Evolutionary conservation across 2,797 vertebrate genomes (phyloP).

Genomic region (Gobionotothen gibberifrons): DNA sequence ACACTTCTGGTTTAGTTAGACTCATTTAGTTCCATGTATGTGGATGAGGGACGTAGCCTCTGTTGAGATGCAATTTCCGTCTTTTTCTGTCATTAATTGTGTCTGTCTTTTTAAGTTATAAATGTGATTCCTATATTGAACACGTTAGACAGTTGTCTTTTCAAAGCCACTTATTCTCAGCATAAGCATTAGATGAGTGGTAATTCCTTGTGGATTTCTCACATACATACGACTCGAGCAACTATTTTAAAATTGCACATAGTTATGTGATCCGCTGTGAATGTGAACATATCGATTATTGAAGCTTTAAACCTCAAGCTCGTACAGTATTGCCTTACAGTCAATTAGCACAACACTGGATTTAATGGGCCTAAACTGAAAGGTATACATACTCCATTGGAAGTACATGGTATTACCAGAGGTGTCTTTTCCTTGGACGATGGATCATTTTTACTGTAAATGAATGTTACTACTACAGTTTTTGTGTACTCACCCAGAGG

Average conservation of each 20-base stretch:
- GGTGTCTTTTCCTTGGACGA: not conserved
- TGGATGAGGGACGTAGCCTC: not conserved
- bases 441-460: not conserved
- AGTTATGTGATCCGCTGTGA: not conserved
- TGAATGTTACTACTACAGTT: not conserved
- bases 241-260: not conserved
- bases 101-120: not conserved
- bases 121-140: not conserved
- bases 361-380: not conserved
- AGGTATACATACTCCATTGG: not conserved
- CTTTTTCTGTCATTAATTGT: not conserved
- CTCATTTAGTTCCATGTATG: slow-evolving; percentile 7
- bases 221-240: too few species aligned
- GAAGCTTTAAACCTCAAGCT: not conserved
- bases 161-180: not conserved
- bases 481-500: slow-evolving; percentile 90
- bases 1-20: not conserved
- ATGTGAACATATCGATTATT: not conserved
- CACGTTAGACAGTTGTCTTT: not conserved
- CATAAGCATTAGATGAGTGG: not conserved
- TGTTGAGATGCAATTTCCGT: not conserved
- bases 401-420: not conserved
- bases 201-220: not conserved
- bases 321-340: too few species aligned
- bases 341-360: too few species aligned